Evolutionary conservation across 2,113 vertebrate species (phyloP).

Genomic region (Empidonax traillii): DNA sequence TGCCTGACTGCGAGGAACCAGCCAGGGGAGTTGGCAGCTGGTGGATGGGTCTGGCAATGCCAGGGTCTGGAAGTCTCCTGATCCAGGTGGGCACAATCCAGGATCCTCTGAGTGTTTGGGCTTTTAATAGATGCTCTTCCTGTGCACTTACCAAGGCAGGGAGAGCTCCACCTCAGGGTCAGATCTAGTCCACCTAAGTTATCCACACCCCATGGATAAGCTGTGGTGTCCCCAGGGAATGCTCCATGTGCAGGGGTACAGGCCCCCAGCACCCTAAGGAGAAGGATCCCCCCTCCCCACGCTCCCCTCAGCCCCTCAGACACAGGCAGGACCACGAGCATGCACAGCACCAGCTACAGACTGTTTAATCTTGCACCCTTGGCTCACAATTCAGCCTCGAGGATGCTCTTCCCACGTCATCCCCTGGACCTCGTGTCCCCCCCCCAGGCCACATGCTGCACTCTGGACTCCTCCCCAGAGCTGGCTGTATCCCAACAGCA

Average conservation of each 20-base stretch:
- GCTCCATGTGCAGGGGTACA: background rate
- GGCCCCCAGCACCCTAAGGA: accelerated
- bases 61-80: background rate
- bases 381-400: background rate
- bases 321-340: background rate
- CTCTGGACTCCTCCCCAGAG: background rate
- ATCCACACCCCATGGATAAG: background rate
- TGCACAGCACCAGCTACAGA: background rate
- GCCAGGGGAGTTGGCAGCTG: background rate
- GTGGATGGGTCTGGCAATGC: background rate
- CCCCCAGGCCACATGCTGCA: accelerated
- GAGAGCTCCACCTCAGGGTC: background rate
- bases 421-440: background rate
- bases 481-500: background rate
- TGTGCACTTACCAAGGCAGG: background rate
- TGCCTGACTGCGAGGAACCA: background rate
- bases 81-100: background rate
- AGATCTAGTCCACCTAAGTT: accelerated
- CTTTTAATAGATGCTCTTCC: background rate
- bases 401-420: background rate
- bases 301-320: too few relatives aligned
- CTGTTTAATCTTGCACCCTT: conserved; percentile 1
- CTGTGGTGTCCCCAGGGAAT: background rate
- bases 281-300: background rate
- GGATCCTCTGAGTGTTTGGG: background rate